Evolutionary conservation across 2,797 vertebrate genomes (phyloP).

Genomic region (Gymnoscopelus braueri): DNA sequence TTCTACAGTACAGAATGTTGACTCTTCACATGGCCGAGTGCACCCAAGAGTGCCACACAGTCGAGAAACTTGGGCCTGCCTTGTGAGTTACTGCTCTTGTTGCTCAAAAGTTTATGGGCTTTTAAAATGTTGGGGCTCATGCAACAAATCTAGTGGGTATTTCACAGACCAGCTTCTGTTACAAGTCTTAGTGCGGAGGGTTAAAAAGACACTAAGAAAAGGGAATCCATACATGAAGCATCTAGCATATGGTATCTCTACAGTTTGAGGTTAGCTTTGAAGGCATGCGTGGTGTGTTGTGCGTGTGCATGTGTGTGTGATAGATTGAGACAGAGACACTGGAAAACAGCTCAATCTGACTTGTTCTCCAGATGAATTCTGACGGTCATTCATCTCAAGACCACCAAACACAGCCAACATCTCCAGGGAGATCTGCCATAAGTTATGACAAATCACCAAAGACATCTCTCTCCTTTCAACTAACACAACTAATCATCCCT

Average conservation of each 20-base stretch:
- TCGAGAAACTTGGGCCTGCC: too few relatives aligned
- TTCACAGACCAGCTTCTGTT: not conserved
- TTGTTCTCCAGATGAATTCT: constrained; percentile 11
- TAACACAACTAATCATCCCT: too few relatives aligned
- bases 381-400: not conserved
- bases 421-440: too few relatives aligned
- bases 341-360: constrained; percentile 9
- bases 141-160: not conserved
- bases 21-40: too few relatives aligned
- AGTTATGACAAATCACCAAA: too few relatives aligned
- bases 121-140: too few relatives aligned
- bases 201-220: not conserved
- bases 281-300: not conserved
- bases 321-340: not conserved
- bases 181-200: not conserved
- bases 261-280: not conserved
- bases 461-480: too few relatives aligned
- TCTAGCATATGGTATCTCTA: not conserved
- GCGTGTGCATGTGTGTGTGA: constrained; percentile 25
- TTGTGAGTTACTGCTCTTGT: too few relatives aligned
- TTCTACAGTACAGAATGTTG: too few relatives aligned
- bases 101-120: too few relatives aligned
- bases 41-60: too few relatives aligned
- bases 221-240: not conserved
- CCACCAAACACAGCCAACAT: not conserved